phyloP scores from a whole-genome alignment of 1,140 invertebrate species.

The Vanessa atalanta region DNA sequence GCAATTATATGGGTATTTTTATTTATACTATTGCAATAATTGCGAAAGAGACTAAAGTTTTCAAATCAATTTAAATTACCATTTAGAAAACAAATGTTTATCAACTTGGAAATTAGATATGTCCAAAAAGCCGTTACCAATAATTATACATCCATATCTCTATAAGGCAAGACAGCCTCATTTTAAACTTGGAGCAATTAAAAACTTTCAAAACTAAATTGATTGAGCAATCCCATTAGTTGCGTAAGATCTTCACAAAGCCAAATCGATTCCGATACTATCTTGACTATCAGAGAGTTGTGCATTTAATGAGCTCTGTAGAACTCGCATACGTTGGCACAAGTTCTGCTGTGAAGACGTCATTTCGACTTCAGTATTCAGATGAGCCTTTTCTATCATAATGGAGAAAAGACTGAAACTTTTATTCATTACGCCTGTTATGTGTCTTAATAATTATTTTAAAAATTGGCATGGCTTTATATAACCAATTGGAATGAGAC shows the following conservation, averaged over 20 bases:
- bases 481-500: too few species aligned
- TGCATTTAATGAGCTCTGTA: constrained; percentile 68
- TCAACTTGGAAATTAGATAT: not conserved
- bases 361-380: constrained; percentile 7
- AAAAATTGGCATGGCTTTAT: too few species aligned
- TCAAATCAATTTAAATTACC: too few species aligned
- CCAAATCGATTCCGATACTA: constrained; percentile 42
- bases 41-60: too few species aligned
- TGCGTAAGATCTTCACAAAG: constrained; percentile 35
- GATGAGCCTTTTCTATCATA: not conserved
- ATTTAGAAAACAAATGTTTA: too few species aligned
- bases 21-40: too few species aligned
- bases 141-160: not conserved
- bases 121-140: not conserved
- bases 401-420: not conserved
- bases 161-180: not conserved
- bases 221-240: constrained; percentile 39
- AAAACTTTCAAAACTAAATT: constrained; percentile 35
- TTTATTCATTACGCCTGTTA: not conserved
- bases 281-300: constrained; percentile 45
- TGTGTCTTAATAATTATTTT: too few species aligned
- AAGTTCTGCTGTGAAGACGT: constrained; percentile 20
- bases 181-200: constrained; percentile 31
- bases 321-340: constrained; percentile 56
- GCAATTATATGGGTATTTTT: too few species aligned